Base-by-base conservation (phyloP, 2,797 vertebrate species). In the Adrianichthys oophorus region DNA sequence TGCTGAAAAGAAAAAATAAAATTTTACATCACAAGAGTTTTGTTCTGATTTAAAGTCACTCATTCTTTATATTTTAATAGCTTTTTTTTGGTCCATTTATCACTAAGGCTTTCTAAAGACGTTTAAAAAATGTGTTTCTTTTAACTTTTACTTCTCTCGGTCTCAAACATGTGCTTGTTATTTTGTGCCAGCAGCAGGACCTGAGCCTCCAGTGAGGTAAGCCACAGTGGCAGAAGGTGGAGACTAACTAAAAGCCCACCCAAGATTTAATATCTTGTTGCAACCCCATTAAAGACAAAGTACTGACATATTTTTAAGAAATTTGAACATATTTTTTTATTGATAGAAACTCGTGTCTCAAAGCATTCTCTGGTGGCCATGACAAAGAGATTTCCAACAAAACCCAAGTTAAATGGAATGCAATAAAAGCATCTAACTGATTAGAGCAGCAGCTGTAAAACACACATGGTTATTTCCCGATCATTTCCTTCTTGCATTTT, bases 181-280 rank as follows among this genome's bases (percentile, higher is more conserved):
- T 91, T 89, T 83, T 72, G 70, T 84, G 83, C 84, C 83, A 87
- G 65, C 82, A 72, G 76, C 62, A 74, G 47, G 55, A 67, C 74
- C 68, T 67, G 59, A 76, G 52, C 85, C 87, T 85, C 80, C 85
- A 87, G 48, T 80, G 83, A 87, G 82, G 79, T 87, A 89, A 85
- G 89, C 88, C 90, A 82, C 88, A 80, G 77, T 78, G 58, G 79
- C 85, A 84, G 79, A 86, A 87, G 86, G 88, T 87, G 80, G 76
- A 77, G 80, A 79, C 74, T 63, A 66, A 76, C 78, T 62, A 70
- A 42, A 52, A 61, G 89, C 87, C 90, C 90, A 91, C 91, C 90
- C 89, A 91, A 61, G 76, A 75, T 64, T 75, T 45, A 59, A 72
- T 70, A 81, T 75, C 67, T 75, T 76, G 68, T 77, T 79, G 64